Conservation (phyloP, 2,113 vertebrate genomes). For the Cochlearius cochlearius region DNA sequence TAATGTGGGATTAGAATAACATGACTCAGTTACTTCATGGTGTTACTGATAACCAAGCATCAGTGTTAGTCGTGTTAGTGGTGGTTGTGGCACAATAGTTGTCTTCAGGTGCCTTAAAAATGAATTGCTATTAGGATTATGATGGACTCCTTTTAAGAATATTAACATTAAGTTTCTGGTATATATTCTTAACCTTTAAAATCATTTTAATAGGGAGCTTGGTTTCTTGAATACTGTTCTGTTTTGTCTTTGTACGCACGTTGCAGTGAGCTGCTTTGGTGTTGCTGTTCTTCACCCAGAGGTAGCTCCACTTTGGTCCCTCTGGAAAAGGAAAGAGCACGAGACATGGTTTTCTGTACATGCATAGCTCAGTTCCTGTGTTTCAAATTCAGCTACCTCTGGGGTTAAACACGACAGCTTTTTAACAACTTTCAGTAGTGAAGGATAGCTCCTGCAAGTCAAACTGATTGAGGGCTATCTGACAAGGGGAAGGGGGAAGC, state of each 20-base stretch:
- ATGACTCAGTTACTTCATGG: not conserved
- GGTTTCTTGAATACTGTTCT: not conserved
- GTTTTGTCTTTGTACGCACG: rapidly evolving
- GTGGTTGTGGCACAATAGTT: not conserved
- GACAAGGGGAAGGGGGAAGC: constrained; percentile 24
- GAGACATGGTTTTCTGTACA: not conserved
- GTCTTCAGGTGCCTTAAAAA: not conserved
- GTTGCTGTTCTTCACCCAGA: not conserved
- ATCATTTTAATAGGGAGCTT: not conserved
- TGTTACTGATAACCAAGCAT: not conserved
- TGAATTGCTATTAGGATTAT: not conserved
- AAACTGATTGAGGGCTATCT: constrained; percentile 55
- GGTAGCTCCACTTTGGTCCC: not conserved
- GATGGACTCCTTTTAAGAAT: not conserved
- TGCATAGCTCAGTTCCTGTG: not conserved
- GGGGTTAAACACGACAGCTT: not conserved
- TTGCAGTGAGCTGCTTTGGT: not conserved
- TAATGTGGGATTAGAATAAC: not conserved
- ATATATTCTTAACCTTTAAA: not conserved
- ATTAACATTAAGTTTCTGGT: not conserved
- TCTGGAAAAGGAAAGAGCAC: not conserved
- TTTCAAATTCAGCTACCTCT: constrained; percentile 7
- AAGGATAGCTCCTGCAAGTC: constrained; percentile 27
- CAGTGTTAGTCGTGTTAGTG: not conserved
- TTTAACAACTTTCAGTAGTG: not conserved